Evolutionary conservation across 2,888 invertebrate species (phyloP), one percentile per base, ranked within the genome.

Genomic region (Dione vanillae): DNA sequence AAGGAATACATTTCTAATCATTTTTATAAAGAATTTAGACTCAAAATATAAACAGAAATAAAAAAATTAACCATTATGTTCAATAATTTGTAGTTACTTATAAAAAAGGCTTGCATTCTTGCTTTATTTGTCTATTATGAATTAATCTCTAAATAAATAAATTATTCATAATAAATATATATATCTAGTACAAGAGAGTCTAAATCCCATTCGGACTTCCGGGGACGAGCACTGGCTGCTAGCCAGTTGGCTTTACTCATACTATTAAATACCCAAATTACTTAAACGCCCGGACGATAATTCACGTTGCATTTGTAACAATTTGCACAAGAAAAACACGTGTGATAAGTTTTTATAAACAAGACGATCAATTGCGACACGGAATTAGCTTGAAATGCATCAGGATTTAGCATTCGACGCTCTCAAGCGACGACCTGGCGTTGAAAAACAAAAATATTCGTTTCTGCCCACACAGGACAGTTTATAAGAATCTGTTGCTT

Each of bases 221-320:
- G 89, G 89, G 80, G 86, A 81, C 80, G 80, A 83, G 82, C 82
- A 83, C 81, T 91, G 91, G 91, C 84, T 40, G 41, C 27, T 49
- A 47, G 87, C 91, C 91, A 91, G 85, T 81, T 88, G 90, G 88
- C 90, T 84, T 82, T 83, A 82, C 74, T 77, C 65, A 81, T 75
- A 78, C 80, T 82, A 80, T 84, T 85, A 85, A 87, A 84, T 83
- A 78, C 83, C 82, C 83, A 80, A 84, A 86, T 87, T 86, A 87
- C 82, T 83, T 81, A 79, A 79, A 14, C 80, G 75, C 76, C 66
- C 76, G 72, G 37, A 72, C 73, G 79, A 83, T 87, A 87, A 83
- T 80, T 79, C 82, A 80, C 73, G 61, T 67, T 77, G 78, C 82
- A 80, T 83, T 84, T 83, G 83, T 82, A 80, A 69, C 78, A 76